These are phyloP conservation scores for Pipistrellus pygmaeus DNA, from an alignment of 2,797 vertebrate genomes.

Conservation along the genomic window DNA sequence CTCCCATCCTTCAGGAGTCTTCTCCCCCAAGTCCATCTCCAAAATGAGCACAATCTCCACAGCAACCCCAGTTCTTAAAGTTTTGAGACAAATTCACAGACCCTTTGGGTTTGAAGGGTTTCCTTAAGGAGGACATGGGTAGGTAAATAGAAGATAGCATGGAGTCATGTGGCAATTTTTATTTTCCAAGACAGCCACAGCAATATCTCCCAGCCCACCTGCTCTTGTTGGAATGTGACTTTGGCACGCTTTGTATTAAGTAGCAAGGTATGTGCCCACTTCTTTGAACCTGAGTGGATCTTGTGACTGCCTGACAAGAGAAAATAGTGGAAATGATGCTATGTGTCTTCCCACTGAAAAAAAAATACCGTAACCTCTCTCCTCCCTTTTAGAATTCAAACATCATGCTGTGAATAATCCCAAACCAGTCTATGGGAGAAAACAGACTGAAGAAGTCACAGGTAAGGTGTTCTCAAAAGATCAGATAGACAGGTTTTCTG, in stretches of 20 bases:
- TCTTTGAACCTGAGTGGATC: neutral
- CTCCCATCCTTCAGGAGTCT: neutral
- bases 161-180: neutral
- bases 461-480: neutral
- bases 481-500: neutral
- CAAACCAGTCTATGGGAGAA: neutral
- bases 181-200: neutral
- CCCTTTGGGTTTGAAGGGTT: neutral
- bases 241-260: neutral
- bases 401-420: neutral
- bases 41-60: neutral
- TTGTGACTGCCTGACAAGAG: neutral
- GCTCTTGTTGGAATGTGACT: neutral
- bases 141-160: neutral
- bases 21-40: neutral
- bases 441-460: neutral
- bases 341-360: neutral
- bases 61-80: neutral
- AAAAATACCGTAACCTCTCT: neutral
- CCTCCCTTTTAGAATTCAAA: neutral
- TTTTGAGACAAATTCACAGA: constrained; percentile 10
- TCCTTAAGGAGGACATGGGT: neutral
- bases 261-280: neutral
- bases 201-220: neutral
- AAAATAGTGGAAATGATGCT: neutral